Evolutionary conservation across 2,113 vertebrate species (phyloP), one percentile per base, ranked within the genome.

Genomic region (Dasyprocta punctata): DNA sequence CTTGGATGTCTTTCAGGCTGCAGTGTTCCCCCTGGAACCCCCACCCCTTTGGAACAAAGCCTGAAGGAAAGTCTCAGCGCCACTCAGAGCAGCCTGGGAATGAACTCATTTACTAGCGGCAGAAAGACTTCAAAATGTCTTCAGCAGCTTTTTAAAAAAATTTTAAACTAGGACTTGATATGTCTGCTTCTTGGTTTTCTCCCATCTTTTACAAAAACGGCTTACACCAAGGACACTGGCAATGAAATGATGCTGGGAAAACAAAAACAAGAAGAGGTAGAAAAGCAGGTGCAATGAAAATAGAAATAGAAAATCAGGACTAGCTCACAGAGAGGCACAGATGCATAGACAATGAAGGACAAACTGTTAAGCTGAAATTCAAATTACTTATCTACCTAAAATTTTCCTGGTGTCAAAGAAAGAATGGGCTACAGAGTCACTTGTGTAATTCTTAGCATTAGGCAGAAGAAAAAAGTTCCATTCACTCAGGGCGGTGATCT

Each of bases 11-110:
- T 92, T 96, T 98, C 89, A 96, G 90, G 71, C 84, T 19, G n/a
- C 88, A 94, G 86, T 77, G 58, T 97, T 97, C 12, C 92, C 94
- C 93, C 93, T 94, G 97, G 93, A 93, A 93, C 1, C 67, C 83
- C 84, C 69, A 33, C 22, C 92, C 83, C 47, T 95, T 93, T 97
- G 41, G 96, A 96, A 89, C 93, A 71, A 56, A 96, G 92, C 5
- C 44, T 86, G 86, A 12, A 47, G 80, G 60, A 75, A 96, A 87
- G 78, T 87, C 69, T 19, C 83, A 86, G 67, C 95, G 73, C 85
- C 33, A 95, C 95, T 69, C 73, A 73, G 84, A 83, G 81, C 65
- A 89, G 97, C 94, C 84, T 95, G 94, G 93, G 92, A 96, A 96
- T 81, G 24, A 86, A 96, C 89, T 67, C 33, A 28, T 73, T 95